Percentiles rank a stretch among this genome's conserved stretches.
These are phyloP conservation scores for Drosophila auraria DNA, from an alignment of 1,140 invertebrate species.

Conservation along the genomic window DNA sequence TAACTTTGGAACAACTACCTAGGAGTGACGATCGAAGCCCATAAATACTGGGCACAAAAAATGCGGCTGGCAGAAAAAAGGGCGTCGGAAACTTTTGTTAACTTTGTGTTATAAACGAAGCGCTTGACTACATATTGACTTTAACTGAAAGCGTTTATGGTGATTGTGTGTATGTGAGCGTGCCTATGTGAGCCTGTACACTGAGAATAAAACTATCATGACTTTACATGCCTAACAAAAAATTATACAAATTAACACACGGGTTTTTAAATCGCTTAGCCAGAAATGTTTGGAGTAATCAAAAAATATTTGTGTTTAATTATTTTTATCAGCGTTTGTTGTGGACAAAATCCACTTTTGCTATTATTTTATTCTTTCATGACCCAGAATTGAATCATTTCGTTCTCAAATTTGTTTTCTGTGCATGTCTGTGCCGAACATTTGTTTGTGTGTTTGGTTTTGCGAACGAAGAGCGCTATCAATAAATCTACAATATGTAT, in stretches of 20 bases:
- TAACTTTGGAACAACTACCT: conserved; percentile 55
- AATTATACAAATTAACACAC: no score
- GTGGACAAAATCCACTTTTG: background rate
- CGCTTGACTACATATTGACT: conserved; percentile 73
- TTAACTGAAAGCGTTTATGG: conserved; percentile 68
- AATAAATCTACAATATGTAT: conserved; percentile 72
- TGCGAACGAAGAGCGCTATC: conserved; percentile 43
- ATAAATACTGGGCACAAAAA: conserved; percentile 62
- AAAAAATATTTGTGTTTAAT: background rate
- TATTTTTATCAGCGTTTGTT: background rate
- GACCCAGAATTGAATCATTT: background rate
- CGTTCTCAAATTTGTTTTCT: background rate
- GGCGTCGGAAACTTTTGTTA: conserved; percentile 66
- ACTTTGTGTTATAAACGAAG: conserved; percentile 74
- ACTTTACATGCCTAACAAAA: no score
- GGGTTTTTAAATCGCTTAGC: no score
- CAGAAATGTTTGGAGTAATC: no score
- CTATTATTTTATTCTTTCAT: background rate
- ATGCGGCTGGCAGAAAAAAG: conserved; percentile 24
- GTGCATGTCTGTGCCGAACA: conserved; percentile 1
- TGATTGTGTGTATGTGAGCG: conserved; percentile 58
- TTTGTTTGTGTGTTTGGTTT: conserved; percentile 40
- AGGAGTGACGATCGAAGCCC: conserved; percentile 67
- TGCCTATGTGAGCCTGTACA: conserved; percentile 6
- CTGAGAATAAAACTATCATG: background rate